Evolutionary conservation across 2,888 invertebrate genomes (phyloP).

Genomic region (Zootermopsis nevadensis): DNA sequence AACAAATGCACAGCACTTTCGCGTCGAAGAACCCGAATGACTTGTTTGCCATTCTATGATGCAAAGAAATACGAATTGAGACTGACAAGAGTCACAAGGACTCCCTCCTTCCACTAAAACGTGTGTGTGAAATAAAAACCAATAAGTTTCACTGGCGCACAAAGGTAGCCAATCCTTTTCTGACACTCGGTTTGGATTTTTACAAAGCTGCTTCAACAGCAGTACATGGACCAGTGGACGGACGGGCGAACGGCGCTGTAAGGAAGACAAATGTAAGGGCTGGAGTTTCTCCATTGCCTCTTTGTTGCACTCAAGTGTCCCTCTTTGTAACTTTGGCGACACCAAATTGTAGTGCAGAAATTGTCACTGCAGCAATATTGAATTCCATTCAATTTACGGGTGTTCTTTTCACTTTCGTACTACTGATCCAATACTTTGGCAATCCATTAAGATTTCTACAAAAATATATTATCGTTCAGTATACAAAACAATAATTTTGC

Average conservation of each 20-base stretch:
- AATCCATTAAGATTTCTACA: too few species aligned
- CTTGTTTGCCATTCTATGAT: background rate
- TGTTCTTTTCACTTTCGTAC: too few species aligned
- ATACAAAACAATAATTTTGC: too few species aligned
- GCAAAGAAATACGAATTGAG: too few species aligned
- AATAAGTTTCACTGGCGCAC: background rate
- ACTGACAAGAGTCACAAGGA: too few species aligned
- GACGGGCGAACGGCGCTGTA: conserved; percentile 18
- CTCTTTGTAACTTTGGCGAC: background rate
- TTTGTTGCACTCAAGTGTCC: conserved; percentile 36
- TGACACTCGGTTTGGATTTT: background rate
- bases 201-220: background rate
- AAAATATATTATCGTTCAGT: too few species aligned
- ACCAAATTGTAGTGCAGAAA: background rate
- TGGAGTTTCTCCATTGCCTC: background rate
- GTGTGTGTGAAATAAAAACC: background rate
- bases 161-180: conserved; percentile 9
- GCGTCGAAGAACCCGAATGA: background rate
- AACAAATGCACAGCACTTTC: background rate
- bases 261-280: conserved; percentile 31
- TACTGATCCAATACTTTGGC: too few species aligned
- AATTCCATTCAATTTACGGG: background rate
- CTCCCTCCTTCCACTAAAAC: too few species aligned
- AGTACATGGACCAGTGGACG: background rate
- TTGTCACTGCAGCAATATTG: background rate